These are phyloP conservation scores for Blastomussa wellsi DNA, from an alignment of 92 coral and sea anemone species.

Conservation along the genomic window DNA sequence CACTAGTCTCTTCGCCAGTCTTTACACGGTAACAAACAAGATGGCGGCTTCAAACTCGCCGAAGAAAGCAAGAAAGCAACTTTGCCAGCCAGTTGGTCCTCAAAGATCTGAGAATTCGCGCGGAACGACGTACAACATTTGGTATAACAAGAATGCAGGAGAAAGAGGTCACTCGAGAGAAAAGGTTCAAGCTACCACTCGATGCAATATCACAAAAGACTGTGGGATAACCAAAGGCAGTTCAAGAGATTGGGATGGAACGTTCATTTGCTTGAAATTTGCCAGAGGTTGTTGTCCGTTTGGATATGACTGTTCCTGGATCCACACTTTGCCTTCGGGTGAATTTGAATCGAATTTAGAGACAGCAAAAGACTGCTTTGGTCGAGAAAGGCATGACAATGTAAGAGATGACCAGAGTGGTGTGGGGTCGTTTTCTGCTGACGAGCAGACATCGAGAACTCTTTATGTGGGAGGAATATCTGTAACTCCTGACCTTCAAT, in stretches of 20 bases:
- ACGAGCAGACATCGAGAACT: conserved; percentile 72
- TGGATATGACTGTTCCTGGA: conserved; percentile 84
- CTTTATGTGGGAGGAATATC: conserved; percentile 80
- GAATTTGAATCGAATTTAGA: conserved; percentile 56
- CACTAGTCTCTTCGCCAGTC: conserved; percentile 26
- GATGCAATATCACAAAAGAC: conserved; percentile 68
- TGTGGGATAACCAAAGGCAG: conserved; percentile 78
- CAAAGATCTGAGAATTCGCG: conserved; percentile 56
- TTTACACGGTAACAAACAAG: conserved; percentile 3
- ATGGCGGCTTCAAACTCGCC: conserved; percentile 22
- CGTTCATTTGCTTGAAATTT: conserved; percentile 76
- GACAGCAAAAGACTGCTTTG: conserved; percentile 74
- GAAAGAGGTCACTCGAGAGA: conserved; percentile 66
- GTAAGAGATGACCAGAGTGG: conserved; percentile 93
- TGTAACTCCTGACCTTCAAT: conserved; percentile 54
- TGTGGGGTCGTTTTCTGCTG: conserved; percentile 75
- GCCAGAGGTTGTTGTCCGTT: conserved; percentile 89
- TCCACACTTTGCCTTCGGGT: conserved; percentile 63
- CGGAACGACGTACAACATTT: conserved; percentile 75
- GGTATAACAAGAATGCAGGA: conserved; percentile 84
- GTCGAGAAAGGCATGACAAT: conserved; percentile 76
- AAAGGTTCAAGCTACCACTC: conserved; percentile 52
- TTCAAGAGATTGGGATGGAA: conserved; percentile 46
- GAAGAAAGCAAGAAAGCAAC: conserved; percentile 80
- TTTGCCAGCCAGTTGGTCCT: conserved; percentile 79